Conservation (phyloP, 2,888 invertebrate genomes). For the Scaeva pyrastri region DNA sequence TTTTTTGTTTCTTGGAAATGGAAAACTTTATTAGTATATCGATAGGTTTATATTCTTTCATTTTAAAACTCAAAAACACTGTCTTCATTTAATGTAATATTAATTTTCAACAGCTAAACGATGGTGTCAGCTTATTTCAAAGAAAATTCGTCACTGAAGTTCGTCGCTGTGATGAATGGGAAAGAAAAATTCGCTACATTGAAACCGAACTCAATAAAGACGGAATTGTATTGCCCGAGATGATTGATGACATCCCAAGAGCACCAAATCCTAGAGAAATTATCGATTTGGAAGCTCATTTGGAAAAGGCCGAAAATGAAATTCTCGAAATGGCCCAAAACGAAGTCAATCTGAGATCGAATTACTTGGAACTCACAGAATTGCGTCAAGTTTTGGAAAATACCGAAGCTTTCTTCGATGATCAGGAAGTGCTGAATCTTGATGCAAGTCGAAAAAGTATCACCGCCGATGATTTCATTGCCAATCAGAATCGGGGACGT, state of each 20-base stretch:
- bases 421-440: slow-evolving; percentile 81
- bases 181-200: slow-evolving; percentile 90
- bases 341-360: slow-evolving; percentile 95
- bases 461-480: slow-evolving; percentile 86
- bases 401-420: slow-evolving; percentile 87
- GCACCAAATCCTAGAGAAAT: slow-evolving; percentile 91
- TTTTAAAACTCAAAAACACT: no score
- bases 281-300: slow-evolving; percentile 91
- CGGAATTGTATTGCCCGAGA: slow-evolving; percentile 88
- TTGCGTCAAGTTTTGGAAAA: slow-evolving; percentile 95
- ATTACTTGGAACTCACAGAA: slow-evolving; percentile 96
- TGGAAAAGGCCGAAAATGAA: slow-evolving; percentile 98
- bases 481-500: slow-evolving; percentile 82
- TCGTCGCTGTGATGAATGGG: slow-evolving; percentile 93
- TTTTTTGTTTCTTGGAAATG: no score
- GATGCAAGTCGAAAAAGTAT: slow-evolving; percentile 87
- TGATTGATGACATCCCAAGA: slow-evolving; percentile 86
- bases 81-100: no score
- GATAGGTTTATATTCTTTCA: no score
- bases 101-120: slow-evolving; percentile 87
- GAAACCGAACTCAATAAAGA: slow-evolving; percentile 92
- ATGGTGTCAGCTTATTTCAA: slow-evolving; percentile 91
- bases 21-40: no score
- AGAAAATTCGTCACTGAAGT: slow-evolving; percentile 94
- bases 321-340: slow-evolving; percentile 96